Percentiles rank a stretch among this genome's conserved stretches.
These are phyloP conservation scores for Aleiodes sp. DNA, from an alignment of 1,140 invertebrate genomes.

Conservation along the genomic window DNA sequence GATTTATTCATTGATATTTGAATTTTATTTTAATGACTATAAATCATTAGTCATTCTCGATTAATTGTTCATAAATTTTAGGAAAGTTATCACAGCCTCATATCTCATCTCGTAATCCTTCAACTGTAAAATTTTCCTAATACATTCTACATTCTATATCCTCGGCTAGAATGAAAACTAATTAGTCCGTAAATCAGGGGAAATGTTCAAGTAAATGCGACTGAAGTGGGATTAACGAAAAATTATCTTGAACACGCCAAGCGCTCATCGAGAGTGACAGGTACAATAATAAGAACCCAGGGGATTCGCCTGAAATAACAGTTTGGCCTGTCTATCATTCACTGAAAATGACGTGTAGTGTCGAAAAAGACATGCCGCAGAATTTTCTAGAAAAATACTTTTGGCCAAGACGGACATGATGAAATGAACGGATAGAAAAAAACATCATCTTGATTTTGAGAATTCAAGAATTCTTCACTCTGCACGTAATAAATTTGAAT, in stretches of 20 bases:
- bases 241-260: slow-evolving; percentile 31
- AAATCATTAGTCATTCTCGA: no score
- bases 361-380: background rate
- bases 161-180: background rate
- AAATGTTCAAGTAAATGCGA: slow-evolving; percentile 14
- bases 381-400: slow-evolving; percentile 10
- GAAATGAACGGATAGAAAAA: background rate
- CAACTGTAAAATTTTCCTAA: no score
- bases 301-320: slow-evolving; percentile 34
- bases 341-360: slow-evolving; percentile 1
- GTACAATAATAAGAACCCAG: slow-evolving; percentile 33
- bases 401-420: background rate
- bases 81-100: no score
- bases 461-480: no score
- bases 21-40: no score
- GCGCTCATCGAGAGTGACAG: slow-evolving; percentile 35
- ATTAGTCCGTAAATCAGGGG: background rate
- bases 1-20: no score
- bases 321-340: slow-evolving; percentile 9
- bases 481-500: no score
- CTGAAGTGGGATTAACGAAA: slow-evolving; percentile 28
- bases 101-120: no score
- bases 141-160: background rate
- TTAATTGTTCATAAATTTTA: no score
- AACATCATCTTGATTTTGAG: no score